A percentile compares a stretch with the other conserved stretches of the same genome.
Conservation (phyloP, 30 jellyfish, hydroid and myxozoan species). For the Hydractinia symbiolongicarpus region DNA sequence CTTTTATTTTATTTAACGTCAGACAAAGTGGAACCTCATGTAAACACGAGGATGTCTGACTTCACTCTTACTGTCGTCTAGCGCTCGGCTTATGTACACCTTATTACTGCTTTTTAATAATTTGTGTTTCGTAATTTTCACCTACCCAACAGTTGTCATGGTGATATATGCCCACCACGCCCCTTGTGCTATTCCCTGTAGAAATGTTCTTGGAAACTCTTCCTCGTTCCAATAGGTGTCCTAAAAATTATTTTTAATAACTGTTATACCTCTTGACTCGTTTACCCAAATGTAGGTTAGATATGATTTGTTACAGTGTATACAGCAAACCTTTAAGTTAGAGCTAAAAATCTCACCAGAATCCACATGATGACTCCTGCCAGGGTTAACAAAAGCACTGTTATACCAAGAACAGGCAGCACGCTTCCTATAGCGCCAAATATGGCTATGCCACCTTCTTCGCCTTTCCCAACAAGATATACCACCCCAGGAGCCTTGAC, state of each 20-base stretch:
- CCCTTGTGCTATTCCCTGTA: constrained; percentile 20
- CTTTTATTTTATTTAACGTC: too few relatives aligned
- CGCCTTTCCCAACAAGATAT: background rate
- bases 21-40: too few relatives aligned
- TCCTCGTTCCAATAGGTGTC: constrained; percentile 18
- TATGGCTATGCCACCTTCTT: constrained; percentile 19
- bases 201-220: constrained; percentile 24
- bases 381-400: background rate
- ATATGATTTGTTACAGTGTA: too few relatives aligned
- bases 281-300: too few relatives aligned
- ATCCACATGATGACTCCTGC: constrained; percentile 36
- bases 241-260: background rate
- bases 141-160: constrained; percentile 42
- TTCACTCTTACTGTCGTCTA: background rate
- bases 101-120: background rate
- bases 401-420: constrained; percentile 12
- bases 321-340: background rate
- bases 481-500: constrained; percentile 31
- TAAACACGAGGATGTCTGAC: too few relatives aligned
- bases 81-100: background rate
- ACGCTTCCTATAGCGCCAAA: constrained; percentile 12
- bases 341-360: constrained; percentile 19
- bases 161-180: constrained; percentile 33
- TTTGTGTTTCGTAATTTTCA: background rate
- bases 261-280: background rate